Evolutionary conservation across 2,888 invertebrate species (phyloP).

Genomic region (Pogonocherus hispidulus): DNA sequence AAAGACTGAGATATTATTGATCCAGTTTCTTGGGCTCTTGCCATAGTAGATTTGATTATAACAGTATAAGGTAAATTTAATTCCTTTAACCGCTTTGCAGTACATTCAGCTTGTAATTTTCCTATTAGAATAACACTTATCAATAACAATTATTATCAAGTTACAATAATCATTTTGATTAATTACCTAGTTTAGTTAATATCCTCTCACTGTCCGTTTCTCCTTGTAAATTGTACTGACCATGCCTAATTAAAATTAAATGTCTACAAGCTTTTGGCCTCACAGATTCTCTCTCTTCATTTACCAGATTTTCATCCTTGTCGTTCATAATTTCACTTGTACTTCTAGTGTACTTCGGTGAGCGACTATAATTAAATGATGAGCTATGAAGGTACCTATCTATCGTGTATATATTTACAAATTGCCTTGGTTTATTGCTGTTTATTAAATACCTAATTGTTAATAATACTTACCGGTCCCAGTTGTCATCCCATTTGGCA

Average conservation of each 20-base stretch:
- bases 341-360: conserved; percentile 79
- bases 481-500: conserved; percentile 87
- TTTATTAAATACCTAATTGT: too few species aligned
- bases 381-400: too few species aligned
- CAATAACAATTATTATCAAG: too few species aligned
- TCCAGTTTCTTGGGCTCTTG: conserved; percentile 93
- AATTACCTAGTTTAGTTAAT: conserved; percentile 84
- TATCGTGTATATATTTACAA: too few species aligned
- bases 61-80: conserved; percentile 84
- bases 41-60: conserved; percentile 92
- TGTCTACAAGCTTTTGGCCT: conserved; percentile 81
- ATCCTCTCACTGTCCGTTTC: conserved; percentile 79
- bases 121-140: conserved; percentile 71
- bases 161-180: too few species aligned
- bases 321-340: conserved; percentile 71
- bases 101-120: conserved; percentile 85
- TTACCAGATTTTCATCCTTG: conserved; percentile 77
- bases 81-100: conserved; percentile 85
- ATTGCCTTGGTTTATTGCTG: too few species aligned
- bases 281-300: conserved; percentile 76
- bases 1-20: conserved; percentile 83
- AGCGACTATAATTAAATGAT: conserved; percentile 72
- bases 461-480: conserved; percentile 88
- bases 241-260: conserved; percentile 92
- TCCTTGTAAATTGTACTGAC: conserved; percentile 89